Percentiles rank a stretch among this genome's conserved stretches.
Conservation (phyloP, 35 echinoderm and acorn worm species). For the Antedon bifida region DNA sequence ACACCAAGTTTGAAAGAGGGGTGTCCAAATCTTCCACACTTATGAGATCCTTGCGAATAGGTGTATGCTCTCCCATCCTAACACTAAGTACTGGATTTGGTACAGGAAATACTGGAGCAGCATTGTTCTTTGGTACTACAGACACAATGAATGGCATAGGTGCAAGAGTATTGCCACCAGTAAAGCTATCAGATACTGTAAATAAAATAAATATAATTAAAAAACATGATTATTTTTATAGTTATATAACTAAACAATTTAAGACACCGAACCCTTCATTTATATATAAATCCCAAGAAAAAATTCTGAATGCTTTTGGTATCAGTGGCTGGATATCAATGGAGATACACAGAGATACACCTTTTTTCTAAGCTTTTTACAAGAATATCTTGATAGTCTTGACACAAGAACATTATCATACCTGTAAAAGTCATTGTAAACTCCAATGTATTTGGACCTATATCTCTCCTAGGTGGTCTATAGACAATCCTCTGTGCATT, state of each 20-base stretch:
- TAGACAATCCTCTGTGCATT: slow-evolving; percentile 93
- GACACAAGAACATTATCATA: too few species aligned
- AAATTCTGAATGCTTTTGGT: too few species aligned
- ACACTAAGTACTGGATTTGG: slow-evolving; percentile 49
- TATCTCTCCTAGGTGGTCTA: slow-evolving; percentile 42
- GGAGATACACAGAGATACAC: too few species aligned
- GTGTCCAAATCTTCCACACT: slow-evolving; percentile 67
- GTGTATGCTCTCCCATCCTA: slow-evolving; percentile 36
- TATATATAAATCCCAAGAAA: too few species aligned
- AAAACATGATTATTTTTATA: slow-evolving; percentile 1
- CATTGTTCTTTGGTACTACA: slow-evolving; percentile 52
- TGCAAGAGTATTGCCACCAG: slow-evolving; percentile 56
- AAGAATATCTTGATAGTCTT: too few species aligned
- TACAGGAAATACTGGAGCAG: slow-evolving; percentile 38
- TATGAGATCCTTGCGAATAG: slow-evolving; percentile 31
- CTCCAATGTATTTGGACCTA: slow-evolving; percentile 12
- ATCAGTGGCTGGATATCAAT: too few species aligned
- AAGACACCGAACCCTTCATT: not conserved
- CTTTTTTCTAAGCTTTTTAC: too few species aligned
- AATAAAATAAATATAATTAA: slow-evolving; percentile 3
- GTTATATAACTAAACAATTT: not conserved
- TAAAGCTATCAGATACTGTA: slow-evolving; percentile 68
- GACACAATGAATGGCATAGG: slow-evolving; percentile 77
- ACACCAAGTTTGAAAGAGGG: slow-evolving; percentile 28
- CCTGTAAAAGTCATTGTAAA: slow-evolving; percentile 71